phyloP scores from a whole-genome alignment of 2,888 invertebrate species.

The Drosophila borborema region DNA sequence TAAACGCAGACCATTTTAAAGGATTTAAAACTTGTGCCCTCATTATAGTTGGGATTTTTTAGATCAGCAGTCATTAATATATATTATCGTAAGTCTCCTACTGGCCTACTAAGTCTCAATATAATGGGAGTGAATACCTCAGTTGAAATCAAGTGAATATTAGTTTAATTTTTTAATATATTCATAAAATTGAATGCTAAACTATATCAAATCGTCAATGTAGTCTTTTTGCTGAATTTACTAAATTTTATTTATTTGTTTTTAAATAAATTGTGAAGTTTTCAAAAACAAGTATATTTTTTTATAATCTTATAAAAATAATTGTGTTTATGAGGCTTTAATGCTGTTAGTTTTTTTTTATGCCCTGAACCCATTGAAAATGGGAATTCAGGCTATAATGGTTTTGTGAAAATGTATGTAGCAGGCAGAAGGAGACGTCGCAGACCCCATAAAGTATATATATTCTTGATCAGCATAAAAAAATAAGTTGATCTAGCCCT shows the following conservation, averaged over 20 bases:
- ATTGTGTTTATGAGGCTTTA: neutral
- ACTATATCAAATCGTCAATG: neutral
- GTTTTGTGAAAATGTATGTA: no score
- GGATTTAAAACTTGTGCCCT: slow-evolving; percentile 56
- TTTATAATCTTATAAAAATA: neutral
- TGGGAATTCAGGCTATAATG: no score
- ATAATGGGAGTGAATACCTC: slow-evolving; percentile 82
- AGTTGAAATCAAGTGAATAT: slow-evolving; percentile 13
- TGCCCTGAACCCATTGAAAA: no score
- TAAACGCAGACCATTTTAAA: neutral
- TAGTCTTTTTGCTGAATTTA: neutral
- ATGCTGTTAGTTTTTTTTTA: neutral
- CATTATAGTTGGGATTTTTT: slow-evolving; percentile 85
- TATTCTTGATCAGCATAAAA: no score
- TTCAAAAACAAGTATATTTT: no score
- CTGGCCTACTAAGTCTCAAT: slow-evolving; percentile 86
- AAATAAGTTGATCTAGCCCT: no score
- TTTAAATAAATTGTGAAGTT: neutral
- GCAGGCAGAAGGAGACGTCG: no score
- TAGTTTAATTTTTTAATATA: no score
- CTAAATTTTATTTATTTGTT: neutral
- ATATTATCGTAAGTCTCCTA: slow-evolving; percentile 72
- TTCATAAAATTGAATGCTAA: neutral
- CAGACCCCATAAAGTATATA: no score
- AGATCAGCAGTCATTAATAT: slow-evolving; percentile 84